Evolutionary conservation across 2,888 invertebrate genomes (phyloP), one percentile per base, ranked within the genome.

Genomic region (Trichogramma evanescens): DNA sequence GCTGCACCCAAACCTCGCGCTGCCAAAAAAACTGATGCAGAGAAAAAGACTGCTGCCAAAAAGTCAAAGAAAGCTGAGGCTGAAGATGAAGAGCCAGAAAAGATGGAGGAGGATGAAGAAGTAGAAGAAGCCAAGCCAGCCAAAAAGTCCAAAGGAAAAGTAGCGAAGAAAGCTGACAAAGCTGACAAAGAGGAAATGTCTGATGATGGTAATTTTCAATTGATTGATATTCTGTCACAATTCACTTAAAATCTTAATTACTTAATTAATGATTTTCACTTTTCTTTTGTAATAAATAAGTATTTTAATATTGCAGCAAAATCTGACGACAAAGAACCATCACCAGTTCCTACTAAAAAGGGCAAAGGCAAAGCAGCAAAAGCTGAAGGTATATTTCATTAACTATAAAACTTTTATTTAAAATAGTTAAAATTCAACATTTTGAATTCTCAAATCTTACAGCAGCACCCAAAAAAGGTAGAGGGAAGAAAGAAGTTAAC

Each of bases 381-480:
- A 53, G 48, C 54, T 38, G 64, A 56, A 54, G 59, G 58, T 58
- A n/a, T 40, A 26, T 5, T 51, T 8, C 9, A 9, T 51, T 40
- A 6, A 5, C 8, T 43, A 6, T 41, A 3, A 6, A 52, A 9
- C 4, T 52, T 52, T 7, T 43, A 43, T n/a, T 41, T 52, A 43
- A 4, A 39, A 9, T 26, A 26, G 42, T 50, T 56, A 4, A 38
- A 50, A 56, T 43, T 4, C 38, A 55, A 48, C 7, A n/a, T 55
- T 26, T 26, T 26, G 2, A 26, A 26, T 2, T 26, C 26, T 26
- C 26, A 26, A 26, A 26, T 26, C 26, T 26, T 62, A 48, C 10
- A 64, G 64, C 50, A 58, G 58, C 54, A 4, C 50, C 63, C 4
- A 64, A 63, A 51, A 64, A 64, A 54, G 58, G 58, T 7, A 60